phyloP scores from a whole-genome alignment of 2,113 vertebrate genomes.

The Chloropsis cyanopogon region DNA sequence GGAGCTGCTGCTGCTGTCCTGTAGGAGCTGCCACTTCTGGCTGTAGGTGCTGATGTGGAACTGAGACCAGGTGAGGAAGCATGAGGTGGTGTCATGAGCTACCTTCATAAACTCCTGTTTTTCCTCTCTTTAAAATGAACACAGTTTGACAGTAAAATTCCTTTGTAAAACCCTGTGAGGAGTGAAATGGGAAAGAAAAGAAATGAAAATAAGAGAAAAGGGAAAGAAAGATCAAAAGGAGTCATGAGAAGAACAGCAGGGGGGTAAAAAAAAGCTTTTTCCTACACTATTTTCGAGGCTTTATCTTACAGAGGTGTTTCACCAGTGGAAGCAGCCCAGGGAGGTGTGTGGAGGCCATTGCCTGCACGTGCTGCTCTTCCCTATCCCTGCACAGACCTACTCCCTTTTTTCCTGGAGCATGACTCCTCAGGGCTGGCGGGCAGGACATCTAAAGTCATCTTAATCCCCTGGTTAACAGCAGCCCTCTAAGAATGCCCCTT shows the following conservation, averaged over 20 bases:
- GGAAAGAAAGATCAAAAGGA: not conserved
- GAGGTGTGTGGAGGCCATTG: rapidly evolving
- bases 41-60: not conserved
- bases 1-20: not conserved
- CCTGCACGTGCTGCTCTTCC: not conserved
- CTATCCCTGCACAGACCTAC: not conserved
- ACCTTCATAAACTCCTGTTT: not conserved
- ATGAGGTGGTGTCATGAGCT: not conserved
- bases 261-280: not conserved
- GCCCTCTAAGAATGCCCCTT: not conserved
- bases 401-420: not conserved
- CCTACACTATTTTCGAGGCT: not conserved
- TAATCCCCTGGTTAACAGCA: not conserved
- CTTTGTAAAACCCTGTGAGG: not conserved
- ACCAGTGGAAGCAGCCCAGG: not conserved
- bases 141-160: not conserved
- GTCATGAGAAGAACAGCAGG: not conserved
- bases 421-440: not conserved
- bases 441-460: not conserved
- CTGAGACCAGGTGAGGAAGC: not conserved
- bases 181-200: not conserved
- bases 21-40: not conserved
- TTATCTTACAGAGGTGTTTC: not conserved
- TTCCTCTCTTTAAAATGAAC: not conserved
- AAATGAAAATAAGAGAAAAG: not conserved